Conservation (phyloP, 2,888 invertebrate species). For the Drosophila robusta region DNA sequence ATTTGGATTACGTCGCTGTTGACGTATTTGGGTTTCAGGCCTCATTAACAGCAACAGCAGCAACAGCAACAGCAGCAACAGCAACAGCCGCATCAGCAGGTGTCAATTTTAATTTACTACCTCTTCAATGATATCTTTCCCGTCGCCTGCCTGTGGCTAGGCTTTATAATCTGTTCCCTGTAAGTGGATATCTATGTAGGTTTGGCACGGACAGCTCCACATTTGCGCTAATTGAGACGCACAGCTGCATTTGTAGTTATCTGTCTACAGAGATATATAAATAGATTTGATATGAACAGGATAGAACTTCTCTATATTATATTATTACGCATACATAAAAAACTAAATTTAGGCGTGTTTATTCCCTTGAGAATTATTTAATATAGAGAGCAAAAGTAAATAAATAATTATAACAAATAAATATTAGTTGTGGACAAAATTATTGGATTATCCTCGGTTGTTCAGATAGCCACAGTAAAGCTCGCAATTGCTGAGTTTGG, state of each 20-base stretch:
- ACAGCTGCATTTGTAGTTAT: neutral
- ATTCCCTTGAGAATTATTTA: too few species aligned
- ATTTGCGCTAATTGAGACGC: slow-evolving; percentile 16
- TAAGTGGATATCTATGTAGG: slow-evolving; percentile 3
- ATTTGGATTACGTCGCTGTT: slow-evolving; percentile 41
- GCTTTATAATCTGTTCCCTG: neutral
- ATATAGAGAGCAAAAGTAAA: too few species aligned
- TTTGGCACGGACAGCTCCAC: neutral
- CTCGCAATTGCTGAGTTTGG: too few species aligned
- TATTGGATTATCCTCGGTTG: too few species aligned
- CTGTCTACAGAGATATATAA: neutral
- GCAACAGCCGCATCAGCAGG: slow-evolving; percentile 59
- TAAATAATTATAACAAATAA: too few species aligned
- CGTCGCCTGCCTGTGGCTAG: slow-evolving; percentile 25
- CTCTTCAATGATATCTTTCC: slow-evolving; percentile 40
- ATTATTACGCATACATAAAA: too few species aligned
- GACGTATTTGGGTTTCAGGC: slow-evolving; percentile 73
- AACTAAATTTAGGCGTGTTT: too few species aligned
- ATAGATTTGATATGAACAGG: neutral
- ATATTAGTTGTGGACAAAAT: too few species aligned
- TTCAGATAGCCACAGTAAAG: too few species aligned
- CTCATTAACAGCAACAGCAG: slow-evolving; percentile 58
- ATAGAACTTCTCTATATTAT: too few species aligned
- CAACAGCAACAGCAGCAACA: slow-evolving; percentile 5
- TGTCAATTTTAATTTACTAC: slow-evolving; percentile 78